Percentiles rank a stretch among this genome's conserved stretches.
Conservation (phyloP, 2,113 vertebrate genomes). For the Heliornis fulica region DNA sequence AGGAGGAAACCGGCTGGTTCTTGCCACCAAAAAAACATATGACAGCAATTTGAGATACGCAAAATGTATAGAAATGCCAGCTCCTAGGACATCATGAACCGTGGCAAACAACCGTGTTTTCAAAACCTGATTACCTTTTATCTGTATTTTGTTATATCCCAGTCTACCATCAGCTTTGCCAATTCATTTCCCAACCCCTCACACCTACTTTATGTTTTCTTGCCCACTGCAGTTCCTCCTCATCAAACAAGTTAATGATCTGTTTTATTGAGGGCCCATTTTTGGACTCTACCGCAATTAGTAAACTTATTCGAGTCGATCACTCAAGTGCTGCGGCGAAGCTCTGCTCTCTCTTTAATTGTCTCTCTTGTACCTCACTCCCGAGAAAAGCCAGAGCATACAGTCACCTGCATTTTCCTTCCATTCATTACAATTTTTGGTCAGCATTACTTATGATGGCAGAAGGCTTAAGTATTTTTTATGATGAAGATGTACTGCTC, state of each 20-base stretch:
- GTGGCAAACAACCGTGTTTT: background rate
- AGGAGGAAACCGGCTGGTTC: background rate
- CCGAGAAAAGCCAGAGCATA: background rate
- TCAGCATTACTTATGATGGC: background rate
- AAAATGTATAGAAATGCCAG: background rate
- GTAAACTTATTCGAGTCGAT: background rate
- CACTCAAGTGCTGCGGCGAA: rapidly evolving
- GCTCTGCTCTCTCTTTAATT: background rate
- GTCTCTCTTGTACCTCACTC: background rate
- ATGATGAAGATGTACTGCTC: background rate
- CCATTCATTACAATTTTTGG: background rate
- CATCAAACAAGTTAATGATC: background rate
- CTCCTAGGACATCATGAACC: background rate
- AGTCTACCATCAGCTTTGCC: background rate
- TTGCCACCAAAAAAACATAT: background rate
- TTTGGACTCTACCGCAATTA: background rate
- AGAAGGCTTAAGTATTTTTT: background rate
- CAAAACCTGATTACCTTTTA: background rate
- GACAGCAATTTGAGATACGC: background rate
- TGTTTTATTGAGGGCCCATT: background rate
- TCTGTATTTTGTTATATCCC: background rate
- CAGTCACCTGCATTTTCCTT: background rate
- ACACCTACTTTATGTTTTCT: background rate
- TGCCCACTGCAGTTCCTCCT: background rate
- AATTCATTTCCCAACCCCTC: background rate